Base-by-base conservation (phyloP, 37 sponge, comb jelly and placozoan species). In the Hexactinellida sp. region DNA sequence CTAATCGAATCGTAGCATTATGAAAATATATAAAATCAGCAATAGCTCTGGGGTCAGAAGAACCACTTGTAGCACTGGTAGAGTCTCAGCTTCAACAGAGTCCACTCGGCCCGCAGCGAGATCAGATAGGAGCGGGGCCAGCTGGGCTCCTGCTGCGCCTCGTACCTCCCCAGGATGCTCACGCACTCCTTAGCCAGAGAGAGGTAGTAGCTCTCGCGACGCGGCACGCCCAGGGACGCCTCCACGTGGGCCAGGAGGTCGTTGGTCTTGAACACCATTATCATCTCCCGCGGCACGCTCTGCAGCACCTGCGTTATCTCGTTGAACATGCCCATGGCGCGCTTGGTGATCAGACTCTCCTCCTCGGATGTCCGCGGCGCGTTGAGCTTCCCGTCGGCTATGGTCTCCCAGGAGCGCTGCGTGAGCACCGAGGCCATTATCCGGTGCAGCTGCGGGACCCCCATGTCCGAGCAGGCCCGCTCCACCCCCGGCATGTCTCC, bases 251-350 rank as follows among this genome's bases (percentile, higher is more conserved):
- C 85, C 24, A 97, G 85, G 0, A 97, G 90, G 85, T 97, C 97
- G 47, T 94, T 97, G 55, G 97, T 97, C 82, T 97, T 97, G 32
- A 97, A 87, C 85, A 97, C 91, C 51, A 97, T 93, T 0, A 97
- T 41, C 84, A 97, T 85, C 83, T 97, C 88, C 32, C 97, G 84
- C 0, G 97, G 97, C 0, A 97, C 89, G 13, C 54, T 88, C 86
- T 92, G 87, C 35, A 97, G 89, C 28, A 97, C 85, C 76, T 92
- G 93, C 0, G 97, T 90, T 21, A 89, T 92, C 54, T 88, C 86
- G 0, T 54, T 47, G 34, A 89, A 87, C 36, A 85, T 86, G 21
- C 55, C 54, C 32, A 87, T 84, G 24, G 89, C 92, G 24, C 85
- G 37, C 0, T 54, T n/a, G 82, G 84, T 55, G 10, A 90, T 84